A percentile compares a stretch with the other conserved stretches of the same genome.
These are phyloP conservation scores for Dasyprocta punctata DNA, from an alignment of 2,113 vertebrate species.

Conservation along the genomic window DNA sequence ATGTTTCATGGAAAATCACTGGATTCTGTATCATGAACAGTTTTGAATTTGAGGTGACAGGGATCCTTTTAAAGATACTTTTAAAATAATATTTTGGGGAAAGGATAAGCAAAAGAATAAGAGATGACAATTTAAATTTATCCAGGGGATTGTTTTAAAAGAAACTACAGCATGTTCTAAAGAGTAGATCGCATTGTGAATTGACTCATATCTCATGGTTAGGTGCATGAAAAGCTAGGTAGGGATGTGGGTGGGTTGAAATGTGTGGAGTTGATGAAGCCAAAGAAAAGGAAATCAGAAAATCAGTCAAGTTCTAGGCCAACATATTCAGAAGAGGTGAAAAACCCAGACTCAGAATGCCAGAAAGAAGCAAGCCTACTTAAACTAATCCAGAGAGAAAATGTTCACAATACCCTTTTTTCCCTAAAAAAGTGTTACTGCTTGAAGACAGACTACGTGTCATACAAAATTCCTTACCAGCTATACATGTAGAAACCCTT, in stretches of 20 bases:
- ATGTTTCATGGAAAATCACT: background rate
- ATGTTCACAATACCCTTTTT: background rate
- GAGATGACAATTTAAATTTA: background rate
- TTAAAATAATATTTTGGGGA: background rate
- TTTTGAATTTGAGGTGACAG: background rate
- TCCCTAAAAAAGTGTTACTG: background rate
- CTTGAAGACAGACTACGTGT: background rate
- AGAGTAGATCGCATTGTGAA: background rate
- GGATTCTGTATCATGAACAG: background rate
- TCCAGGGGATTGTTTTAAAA: background rate
- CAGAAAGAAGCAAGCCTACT: background rate
- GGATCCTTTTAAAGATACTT: background rate
- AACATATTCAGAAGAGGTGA: background rate
- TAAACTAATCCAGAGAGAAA: background rate
- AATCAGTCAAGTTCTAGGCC: background rate
- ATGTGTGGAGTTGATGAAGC: background rate
- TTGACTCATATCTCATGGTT: background rate
- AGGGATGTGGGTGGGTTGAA: background rate
- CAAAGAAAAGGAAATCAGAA: background rate
- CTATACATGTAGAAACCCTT: background rate
- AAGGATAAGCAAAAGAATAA: background rate
- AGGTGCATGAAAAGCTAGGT: background rate
- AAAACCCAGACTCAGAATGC: background rate
- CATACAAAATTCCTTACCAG: background rate
- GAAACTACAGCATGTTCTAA: background rate